phyloP scores from a whole-genome alignment of 2,888 invertebrate species.

The Zaprionus lineosus region DNA sequence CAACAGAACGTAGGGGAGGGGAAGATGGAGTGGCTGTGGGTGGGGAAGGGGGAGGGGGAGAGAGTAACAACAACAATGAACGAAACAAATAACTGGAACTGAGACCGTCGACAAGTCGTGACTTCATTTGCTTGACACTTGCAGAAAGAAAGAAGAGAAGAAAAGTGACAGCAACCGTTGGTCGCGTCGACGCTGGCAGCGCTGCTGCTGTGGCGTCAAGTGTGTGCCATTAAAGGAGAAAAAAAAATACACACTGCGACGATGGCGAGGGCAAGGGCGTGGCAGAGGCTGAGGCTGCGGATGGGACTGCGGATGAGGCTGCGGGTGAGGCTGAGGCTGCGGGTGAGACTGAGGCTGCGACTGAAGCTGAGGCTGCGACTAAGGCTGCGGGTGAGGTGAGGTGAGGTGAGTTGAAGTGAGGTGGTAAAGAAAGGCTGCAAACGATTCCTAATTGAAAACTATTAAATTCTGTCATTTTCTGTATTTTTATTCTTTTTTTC shows the following conservation, averaged over 20 bases:
- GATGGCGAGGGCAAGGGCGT: background rate
- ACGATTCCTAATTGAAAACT: slow-evolving; percentile 83
- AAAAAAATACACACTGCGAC: no score
- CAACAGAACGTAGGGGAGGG: background rate
- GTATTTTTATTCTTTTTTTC: slow-evolving; percentile 13
- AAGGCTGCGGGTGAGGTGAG: no score
- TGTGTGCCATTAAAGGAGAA: slow-evolving; percentile 57
- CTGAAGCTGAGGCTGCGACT: no score
- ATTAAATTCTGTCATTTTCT: slow-evolving; percentile 75
- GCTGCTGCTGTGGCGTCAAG: slow-evolving; percentile 43
- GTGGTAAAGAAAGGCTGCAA: slow-evolving; percentile 80
- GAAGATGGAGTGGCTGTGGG: background rate
- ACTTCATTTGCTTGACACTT: slow-evolving; percentile 82
- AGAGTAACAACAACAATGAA: slow-evolving; percentile 19
- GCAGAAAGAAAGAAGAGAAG: slow-evolving; percentile 38
- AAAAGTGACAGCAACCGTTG: slow-evolving; percentile 34
- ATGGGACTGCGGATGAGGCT: no score
- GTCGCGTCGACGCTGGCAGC: slow-evolving; percentile 14
- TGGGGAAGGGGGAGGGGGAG: background rate
- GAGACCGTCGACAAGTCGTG: slow-evolving; percentile 74
- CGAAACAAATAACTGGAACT: slow-evolving; percentile 45
- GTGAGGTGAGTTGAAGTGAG: slow-evolving; percentile 12
- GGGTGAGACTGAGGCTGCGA: no score
- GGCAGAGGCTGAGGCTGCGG: no score
- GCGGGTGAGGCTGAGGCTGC: no score